Conservation (phyloP, 1,140 invertebrate genomes). For the Cardiocondyla obscurior region DNA sequence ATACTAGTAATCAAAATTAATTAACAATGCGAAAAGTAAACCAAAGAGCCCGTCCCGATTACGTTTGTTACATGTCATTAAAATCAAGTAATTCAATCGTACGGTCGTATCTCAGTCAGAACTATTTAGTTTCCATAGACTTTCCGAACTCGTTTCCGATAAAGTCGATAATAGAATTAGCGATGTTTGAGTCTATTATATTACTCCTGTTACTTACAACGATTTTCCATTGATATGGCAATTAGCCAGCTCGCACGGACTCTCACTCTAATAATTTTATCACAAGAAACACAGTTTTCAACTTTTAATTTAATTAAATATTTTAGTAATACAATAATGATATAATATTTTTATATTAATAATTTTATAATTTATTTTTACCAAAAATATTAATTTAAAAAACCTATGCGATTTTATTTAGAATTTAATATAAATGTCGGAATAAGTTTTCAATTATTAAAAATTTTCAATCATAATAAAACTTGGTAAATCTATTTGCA, state of each 20-base stretch:
- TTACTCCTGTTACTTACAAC: constrained; percentile 24
- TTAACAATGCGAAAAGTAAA: constrained; percentile 5
- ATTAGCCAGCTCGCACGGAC: background rate
- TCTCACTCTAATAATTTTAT: constrained; percentile 12
- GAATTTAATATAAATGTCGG: background rate
- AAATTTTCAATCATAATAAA: background rate
- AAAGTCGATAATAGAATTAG: constrained; percentile 52
- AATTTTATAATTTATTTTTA: background rate
- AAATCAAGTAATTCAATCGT: constrained; percentile 17
- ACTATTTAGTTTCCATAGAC: constrained; percentile 43
- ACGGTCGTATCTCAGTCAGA: constrained; percentile 4
- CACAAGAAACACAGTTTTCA: background rate
- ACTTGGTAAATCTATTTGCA: background rate
- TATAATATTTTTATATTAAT: background rate
- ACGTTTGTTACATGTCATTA: constrained; percentile 35
- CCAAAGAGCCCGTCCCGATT: background rate
- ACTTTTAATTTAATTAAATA: background rate
- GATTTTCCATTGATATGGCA: constrained; percentile 41
- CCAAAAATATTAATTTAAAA: background rate
- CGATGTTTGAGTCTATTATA: constrained; percentile 44
- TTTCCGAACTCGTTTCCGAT: constrained; percentile 25
- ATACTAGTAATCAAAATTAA: background rate
- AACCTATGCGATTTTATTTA: background rate
- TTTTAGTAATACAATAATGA: background rate
- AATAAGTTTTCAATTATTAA: background rate